Conservation (phyloP, 2,797 vertebrate species). For the Megalops cyprinoides region DNA sequence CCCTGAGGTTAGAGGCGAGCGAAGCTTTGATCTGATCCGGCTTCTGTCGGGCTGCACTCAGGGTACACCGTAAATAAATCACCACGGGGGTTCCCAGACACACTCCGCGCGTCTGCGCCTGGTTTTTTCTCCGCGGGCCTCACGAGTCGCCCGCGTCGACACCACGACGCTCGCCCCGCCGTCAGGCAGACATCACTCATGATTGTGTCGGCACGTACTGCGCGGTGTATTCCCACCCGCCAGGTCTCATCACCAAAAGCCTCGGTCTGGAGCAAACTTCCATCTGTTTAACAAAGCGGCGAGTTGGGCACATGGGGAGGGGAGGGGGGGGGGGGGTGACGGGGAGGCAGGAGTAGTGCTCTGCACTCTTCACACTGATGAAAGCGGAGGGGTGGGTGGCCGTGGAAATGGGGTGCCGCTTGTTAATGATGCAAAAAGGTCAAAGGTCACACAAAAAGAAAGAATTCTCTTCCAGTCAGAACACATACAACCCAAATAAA, state of each 20-base stretch:
- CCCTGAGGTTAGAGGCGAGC: not conserved
- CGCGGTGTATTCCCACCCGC: slow-evolving; percentile 18
- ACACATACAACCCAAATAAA: slow-evolving; percentile 9
- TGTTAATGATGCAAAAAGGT: slow-evolving; percentile 47
- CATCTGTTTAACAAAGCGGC: slow-evolving; percentile 45
- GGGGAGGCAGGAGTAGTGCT: slow-evolving; percentile 34
- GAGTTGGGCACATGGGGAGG: slow-evolving; percentile 34
- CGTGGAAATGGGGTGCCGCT: slow-evolving; percentile 37
- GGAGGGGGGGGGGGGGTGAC: slow-evolving; percentile 45
- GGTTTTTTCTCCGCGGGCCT: not conserved
- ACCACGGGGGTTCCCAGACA: not conserved
- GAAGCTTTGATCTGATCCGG: not conserved
- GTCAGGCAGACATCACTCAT: not conserved
- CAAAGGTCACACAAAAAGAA: slow-evolving; percentile 46
- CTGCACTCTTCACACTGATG: slow-evolving; percentile 36
- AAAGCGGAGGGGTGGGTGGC: slow-evolving; percentile 37
- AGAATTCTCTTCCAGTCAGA: not conserved
- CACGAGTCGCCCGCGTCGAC: not conserved
- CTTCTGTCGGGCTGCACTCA: not conserved
- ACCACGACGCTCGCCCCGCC: not conserved
- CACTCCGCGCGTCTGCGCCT: not conserved
- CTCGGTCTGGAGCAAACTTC: slow-evolving; percentile 47
- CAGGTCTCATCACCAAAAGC: slow-evolving; percentile 35
- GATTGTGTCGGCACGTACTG: slow-evolving; percentile 34
- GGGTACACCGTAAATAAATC: not conserved